phyloP scores from a whole-genome alignment of 2,888 invertebrate genomes.

The Pteria penguin region DNA sequence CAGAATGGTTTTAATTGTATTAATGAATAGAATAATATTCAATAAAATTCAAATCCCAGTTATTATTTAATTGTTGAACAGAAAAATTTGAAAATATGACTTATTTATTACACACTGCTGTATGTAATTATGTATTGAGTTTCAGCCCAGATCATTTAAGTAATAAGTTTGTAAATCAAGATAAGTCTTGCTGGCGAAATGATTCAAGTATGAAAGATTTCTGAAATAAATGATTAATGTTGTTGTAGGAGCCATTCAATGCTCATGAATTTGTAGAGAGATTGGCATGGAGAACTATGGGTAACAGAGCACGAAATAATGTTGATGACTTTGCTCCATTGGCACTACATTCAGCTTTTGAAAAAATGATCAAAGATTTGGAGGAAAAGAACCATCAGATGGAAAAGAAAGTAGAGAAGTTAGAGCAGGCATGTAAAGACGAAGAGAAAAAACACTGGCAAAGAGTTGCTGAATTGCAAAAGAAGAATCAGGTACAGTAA shows the following conservation, averaged over 20 bases:
- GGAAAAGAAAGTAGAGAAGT: constrained; percentile 74
- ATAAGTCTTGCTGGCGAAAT: no score
- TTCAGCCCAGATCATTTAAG: no score
- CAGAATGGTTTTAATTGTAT: no score
- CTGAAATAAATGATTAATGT: no score
- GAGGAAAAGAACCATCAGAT: constrained; percentile 75
- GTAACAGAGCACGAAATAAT: constrained; percentile 84
- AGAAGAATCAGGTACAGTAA: constrained; percentile 84
- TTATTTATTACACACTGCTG: no score
- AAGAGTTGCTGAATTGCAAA: constrained; percentile 90
- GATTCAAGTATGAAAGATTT: no score
- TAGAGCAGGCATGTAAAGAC: constrained; percentile 90
- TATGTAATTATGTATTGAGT: no score
- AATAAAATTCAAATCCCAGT: no score
- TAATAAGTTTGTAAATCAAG: no score
- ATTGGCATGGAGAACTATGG: constrained; percentile 95
- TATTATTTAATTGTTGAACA: no score
- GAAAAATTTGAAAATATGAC: no score
- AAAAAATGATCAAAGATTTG: constrained; percentile 87
- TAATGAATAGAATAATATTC: no score
- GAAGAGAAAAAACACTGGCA: constrained; percentile 92
- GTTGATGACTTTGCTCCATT: constrained; percentile 91
- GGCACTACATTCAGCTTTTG: constrained; percentile 93
- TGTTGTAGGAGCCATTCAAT: constrained; percentile 97
- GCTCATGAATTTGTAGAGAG: constrained; percentile 98